Evolutionary conservation across 2,797 vertebrate species (phyloP).

Genomic region (Scomberomorus guttatus): DNA sequence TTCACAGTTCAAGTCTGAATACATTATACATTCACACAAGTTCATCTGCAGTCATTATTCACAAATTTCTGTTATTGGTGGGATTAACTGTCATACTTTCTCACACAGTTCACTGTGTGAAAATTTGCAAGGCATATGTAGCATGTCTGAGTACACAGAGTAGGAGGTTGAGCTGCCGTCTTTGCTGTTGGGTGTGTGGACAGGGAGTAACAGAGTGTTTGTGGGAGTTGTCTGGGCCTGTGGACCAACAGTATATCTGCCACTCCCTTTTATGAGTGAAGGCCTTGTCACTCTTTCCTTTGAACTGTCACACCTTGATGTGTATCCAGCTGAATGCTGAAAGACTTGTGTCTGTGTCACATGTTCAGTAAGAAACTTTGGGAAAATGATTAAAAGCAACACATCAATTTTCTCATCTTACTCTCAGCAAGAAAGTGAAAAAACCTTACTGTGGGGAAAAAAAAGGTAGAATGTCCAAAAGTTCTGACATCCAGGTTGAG

Average conservation of each 20-base stretch:
- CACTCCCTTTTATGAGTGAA: constrained; percentile 47
- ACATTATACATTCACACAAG: background rate
- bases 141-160: background rate
- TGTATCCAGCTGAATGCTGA: background rate
- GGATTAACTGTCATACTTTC: background rate
- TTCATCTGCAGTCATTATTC: background rate
- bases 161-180: constrained; percentile 20
- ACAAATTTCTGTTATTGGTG: background rate
- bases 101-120: background rate
- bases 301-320: constrained; percentile 28
- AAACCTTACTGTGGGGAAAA: background rate
- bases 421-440: background rate
- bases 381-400: constrained; percentile 2
- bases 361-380: constrained; percentile 1
- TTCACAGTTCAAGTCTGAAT: background rate
- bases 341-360: background rate
- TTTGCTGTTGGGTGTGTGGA: constrained; percentile 43
- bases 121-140: constrained; percentile 6
- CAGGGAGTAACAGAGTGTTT: constrained; percentile 5
- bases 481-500: background rate
- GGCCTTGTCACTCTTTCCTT: constrained; percentile 33
- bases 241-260: constrained; percentile 21
- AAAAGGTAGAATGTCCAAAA: background rate
- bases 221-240: constrained; percentile 62
- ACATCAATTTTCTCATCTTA: background rate